Evolutionary conservation across 2,113 vertebrate genomes (phyloP), one percentile per base, ranked within the genome.

Genomic region (Amazona vittata): DNA sequence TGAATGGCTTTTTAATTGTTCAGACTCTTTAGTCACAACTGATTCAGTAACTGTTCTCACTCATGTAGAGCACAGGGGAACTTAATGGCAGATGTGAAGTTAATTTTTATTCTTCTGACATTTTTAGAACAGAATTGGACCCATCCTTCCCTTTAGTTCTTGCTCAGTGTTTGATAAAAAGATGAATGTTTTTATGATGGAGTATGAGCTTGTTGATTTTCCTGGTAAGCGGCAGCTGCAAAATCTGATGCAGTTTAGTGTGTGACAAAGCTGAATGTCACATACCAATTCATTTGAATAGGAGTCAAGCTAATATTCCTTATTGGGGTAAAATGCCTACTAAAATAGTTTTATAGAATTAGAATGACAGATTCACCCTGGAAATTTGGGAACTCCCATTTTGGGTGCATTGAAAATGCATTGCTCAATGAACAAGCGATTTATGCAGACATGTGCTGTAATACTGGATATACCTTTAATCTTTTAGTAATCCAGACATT

Each of bases 401-500:
- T 41, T 69, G 39, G 26, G 79, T 19, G 25, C 65, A 65, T 46
- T 82, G 81, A 84, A 86, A 92, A 92, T 9, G 43, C 2, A 0
- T 55, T 86, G 47, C 92, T 90, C 37, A 37, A 82, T 73, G 92
- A 86, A 76, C 49, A 86, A 85, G 75, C 67, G 80, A 65, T 94
- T 93, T 83, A 70, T 37, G 50, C 33, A 74, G 79, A 60, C 86
- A 68, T 67, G 83, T 74, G 84, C 84, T 79, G 7, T 84, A 87
- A 93, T 85, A 37, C 73, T 82, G 73, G 76, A 47, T 65, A 49
- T 35, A 62, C 59, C 47, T 88, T 95, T 97, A 96, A 97, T 96
- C 97, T 92, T 91, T 69, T 49, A 28, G 47, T 94, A 94, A 94
- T 95, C 95, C 86, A 95, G 89, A 83, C 50, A 3, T 87, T 84